Percentiles rank a stretch among this genome's conserved stretches.
These are phyloP conservation scores for Pseudomyrmex dendroicus DNA, from an alignment of 1,140 invertebrate species.

Conservation along the genomic window DNA sequence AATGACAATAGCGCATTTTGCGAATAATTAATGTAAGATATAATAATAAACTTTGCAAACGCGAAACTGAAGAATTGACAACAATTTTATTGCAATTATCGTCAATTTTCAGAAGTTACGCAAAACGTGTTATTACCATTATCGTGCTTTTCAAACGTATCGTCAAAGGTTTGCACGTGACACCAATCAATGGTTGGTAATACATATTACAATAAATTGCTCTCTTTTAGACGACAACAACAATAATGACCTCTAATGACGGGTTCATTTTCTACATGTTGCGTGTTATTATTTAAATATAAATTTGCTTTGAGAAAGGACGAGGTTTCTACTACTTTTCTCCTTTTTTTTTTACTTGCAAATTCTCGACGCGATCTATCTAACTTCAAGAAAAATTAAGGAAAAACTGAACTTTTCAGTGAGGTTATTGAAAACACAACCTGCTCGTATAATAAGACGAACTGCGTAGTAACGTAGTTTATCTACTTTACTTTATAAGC, in stretches of 20 bases:
- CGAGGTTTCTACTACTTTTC: too few species aligned
- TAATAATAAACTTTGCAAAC: too few species aligned
- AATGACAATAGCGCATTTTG: too few species aligned
- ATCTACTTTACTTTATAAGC: not conserved
- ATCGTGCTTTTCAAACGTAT: conserved; percentile 16
- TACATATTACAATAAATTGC: not conserved
- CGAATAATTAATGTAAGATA: too few species aligned
- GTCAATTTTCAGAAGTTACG: not conserved
- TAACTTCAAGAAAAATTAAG: too few species aligned
- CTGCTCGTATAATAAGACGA: too few species aligned
- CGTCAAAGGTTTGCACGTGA: not conserved
- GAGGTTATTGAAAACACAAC: too few species aligned
- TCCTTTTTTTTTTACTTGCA: too few species aligned
- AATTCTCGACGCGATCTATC: too few species aligned
- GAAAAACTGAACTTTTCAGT: too few species aligned
- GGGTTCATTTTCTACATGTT: not conserved
- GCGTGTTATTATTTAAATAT: not conserved
- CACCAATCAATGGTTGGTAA: not conserved
- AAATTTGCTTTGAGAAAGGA: not conserved
- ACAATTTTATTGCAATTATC: too few species aligned
- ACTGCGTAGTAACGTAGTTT: not conserved
- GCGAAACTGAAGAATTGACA: too few species aligned
- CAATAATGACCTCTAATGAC: not conserved
- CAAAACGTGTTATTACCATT: conserved; percentile 36
- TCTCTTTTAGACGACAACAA: conserved; percentile 2